Evolutionary conservation across 2,888 invertebrate genomes (phyloP), one percentile per base, ranked within the genome.

Genomic region (Exephanes ischioxanthus): DNA sequence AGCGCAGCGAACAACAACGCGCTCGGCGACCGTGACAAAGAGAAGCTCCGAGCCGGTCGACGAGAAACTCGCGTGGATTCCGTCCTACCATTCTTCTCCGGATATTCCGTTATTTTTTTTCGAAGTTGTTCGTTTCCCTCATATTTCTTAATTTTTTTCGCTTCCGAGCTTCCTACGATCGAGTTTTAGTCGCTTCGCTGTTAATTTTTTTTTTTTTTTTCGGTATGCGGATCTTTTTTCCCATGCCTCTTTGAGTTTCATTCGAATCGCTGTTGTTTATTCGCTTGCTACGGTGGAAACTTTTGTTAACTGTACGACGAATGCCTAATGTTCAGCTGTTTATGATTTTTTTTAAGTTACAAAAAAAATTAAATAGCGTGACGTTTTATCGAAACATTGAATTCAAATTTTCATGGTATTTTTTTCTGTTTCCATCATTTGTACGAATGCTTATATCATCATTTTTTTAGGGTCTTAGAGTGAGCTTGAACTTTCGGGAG

Each of bases 21-120:
- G 58, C 72, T 78, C 83, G 37, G 72, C 67, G 58, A 83, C 72
- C 83, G 73, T 83, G 78, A 83, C 78, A 78, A 78, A 68, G 83
- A 73, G 68, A 78, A 78, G 79, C 3, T 33, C 33, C 61, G n/a
- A 63, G 61, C 30, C 33, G 14, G 61, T 63, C 30, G 61, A n/a
- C 16, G 61, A 33, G 61, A n/a, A 19, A 68, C 84, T 72, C 55
- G 71, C 72, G 70, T 71, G 63, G 70, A 51, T 77, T 73, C 72
- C 68, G 67, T 72, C 77, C 68, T 53, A 45, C 76, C 76, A 70
- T 70, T 58, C 51, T 71, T 76, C 63, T 41, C 63, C 51, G 19
- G n/a, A 26, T 63, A 51, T 51, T 41, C 37, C 19, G 19, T 63
- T 72, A 26, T 41, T 72, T 41, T 63, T 19, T 61, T 72, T 67